Conservation (phyloP, 2,113 vertebrate species). For the Meles meles region DNA sequence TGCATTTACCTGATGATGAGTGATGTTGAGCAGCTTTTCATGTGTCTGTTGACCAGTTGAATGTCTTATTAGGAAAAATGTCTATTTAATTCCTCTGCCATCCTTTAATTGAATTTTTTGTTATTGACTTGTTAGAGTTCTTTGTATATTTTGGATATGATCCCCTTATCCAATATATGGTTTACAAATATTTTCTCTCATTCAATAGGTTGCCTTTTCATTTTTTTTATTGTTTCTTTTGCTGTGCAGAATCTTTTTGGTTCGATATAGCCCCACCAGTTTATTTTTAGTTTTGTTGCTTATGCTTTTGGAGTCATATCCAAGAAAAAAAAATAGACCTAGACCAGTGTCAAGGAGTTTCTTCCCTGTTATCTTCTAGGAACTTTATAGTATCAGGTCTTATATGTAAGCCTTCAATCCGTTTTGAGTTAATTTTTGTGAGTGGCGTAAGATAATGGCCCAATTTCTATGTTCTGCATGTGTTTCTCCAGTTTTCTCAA, state of each 20-base stretch:
- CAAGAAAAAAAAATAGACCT: too few relatives aligned
- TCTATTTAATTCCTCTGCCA: not conserved
- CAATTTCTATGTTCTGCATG: not conserved
- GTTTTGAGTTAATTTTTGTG: not conserved
- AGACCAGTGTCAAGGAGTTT: not conserved
- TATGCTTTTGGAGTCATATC: not conserved
- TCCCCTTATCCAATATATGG: not conserved
- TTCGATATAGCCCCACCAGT: not conserved
- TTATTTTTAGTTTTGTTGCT: not conserved
- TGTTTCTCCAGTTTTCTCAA: not conserved
- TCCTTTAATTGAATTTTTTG: not conserved
- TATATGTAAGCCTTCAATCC: not conserved
- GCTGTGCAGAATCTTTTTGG: not conserved
- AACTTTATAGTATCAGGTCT: not conserved
- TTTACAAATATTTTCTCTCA: not conserved
- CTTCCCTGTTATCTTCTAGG: not conserved
- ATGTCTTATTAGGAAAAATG: not conserved
- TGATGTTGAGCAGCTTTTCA: not conserved
- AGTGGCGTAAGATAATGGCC: not conserved
- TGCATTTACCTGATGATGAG: not conserved
- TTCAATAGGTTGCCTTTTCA: not conserved
- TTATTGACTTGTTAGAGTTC: not conserved
- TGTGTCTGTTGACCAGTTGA: not conserved
- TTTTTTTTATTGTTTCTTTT: not conserved
- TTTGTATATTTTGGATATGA: not conserved